Conservation (phyloP, 2,888 invertebrate species). For the Gastrophysa polygoni region DNA sequence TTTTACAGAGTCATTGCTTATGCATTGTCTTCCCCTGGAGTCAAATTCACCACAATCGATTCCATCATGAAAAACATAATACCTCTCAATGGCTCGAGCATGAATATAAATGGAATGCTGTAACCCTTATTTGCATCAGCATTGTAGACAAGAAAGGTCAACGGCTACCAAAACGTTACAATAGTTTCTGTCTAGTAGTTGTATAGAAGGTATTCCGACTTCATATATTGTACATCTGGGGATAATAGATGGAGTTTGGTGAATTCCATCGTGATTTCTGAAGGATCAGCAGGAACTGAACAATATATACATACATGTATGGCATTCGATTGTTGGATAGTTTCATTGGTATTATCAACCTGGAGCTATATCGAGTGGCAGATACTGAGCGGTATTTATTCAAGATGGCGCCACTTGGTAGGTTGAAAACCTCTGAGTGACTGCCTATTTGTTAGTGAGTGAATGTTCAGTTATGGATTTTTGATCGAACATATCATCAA, state of each 20-base stretch:
- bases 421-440: too few relatives aligned
- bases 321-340: background rate
- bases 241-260: background rate
- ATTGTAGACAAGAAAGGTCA: conserved; percentile 35
- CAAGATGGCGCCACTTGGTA: too few relatives aligned
- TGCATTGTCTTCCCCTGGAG: conserved; percentile 10
- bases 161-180: conserved; percentile 34
- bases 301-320: background rate
- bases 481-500: too few relatives aligned
- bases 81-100: background rate
- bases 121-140: conserved; percentile 33
- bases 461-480: too few relatives aligned
- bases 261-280: background rate
- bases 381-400: too few relatives aligned
- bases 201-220: background rate
- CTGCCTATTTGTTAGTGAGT: too few relatives aligned
- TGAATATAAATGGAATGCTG: background rate
- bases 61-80: background rate
- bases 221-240: background rate
- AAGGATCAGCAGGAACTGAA: background rate
- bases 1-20: conserved; percentile 6
- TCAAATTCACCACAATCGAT: conserved; percentile 6
- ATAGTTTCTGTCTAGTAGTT: conserved; percentile 37
- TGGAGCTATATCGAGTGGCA: too few relatives aligned
- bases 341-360: too few relatives aligned